Conservation (phyloP, 2,797 vertebrate genomes). For the Poliocrania exsul region DNA sequence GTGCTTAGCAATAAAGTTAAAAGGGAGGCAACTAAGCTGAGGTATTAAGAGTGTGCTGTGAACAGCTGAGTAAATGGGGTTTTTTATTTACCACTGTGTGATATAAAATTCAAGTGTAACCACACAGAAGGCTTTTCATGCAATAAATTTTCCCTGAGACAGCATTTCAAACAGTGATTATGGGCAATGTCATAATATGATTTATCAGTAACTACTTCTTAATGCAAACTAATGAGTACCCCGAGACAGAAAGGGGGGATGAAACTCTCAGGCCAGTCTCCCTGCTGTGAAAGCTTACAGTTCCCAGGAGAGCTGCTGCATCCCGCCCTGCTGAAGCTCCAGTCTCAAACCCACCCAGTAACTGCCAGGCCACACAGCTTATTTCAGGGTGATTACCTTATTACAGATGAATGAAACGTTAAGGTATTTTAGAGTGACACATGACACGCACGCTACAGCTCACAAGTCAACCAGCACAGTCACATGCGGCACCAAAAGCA, state of each 20-base stretch:
- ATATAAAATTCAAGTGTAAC: slow-evolving; percentile 25
- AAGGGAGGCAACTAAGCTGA: slow-evolving; percentile 45
- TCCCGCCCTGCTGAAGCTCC: slow-evolving; percentile 34
- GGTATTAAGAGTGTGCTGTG: slow-evolving; percentile 32
- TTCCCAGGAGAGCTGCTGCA: slow-evolving; percentile 17
- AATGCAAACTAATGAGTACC: slow-evolving; percentile 37
- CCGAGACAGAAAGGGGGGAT: slow-evolving; percentile 13
- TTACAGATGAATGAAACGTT: slow-evolving; percentile 58
- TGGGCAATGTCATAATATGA: slow-evolving; percentile 15
- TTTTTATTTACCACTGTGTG: slow-evolving; percentile 29
- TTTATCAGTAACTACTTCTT: slow-evolving; percentile 58
- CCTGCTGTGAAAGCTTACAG: not conserved
- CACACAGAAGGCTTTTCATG: slow-evolving; percentile 29
- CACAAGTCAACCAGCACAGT: slow-evolving; percentile 27
- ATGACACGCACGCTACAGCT: not conserved
- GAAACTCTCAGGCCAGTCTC: not conserved
- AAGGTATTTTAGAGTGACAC: slow-evolving; percentile 65
- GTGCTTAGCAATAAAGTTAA: slow-evolving; percentile 46
- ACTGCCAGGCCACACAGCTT: slow-evolving; percentile 38
- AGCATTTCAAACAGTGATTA: slow-evolving; percentile 39
- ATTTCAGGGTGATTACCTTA: slow-evolving; percentile 60
- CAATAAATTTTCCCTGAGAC: slow-evolving; percentile 51
- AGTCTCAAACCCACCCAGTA: not conserved
- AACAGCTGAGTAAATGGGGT: slow-evolving; percentile 39
- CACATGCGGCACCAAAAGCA: slow-evolving; percentile 56